These are phyloP conservation scores for Sebastes itinus DNA, from an alignment of 2,797 vertebrate genomes.

Conservation along the genomic window DNA sequence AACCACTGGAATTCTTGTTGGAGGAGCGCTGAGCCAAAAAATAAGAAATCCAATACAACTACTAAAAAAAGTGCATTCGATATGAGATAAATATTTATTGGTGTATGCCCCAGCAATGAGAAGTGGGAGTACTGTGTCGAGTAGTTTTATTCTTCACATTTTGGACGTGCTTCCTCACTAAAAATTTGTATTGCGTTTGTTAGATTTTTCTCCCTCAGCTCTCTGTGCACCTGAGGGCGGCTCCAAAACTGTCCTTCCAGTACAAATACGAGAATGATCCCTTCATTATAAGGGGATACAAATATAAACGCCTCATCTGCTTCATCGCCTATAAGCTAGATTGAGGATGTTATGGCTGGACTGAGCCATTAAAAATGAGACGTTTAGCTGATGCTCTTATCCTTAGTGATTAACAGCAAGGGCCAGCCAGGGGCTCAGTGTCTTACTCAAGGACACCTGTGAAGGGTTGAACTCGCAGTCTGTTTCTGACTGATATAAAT, in stretches of 20 bases:
- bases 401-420: constrained; percentile 39
- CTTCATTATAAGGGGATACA: constrained; percentile 53
- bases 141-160: neutral
- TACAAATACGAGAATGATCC: constrained; percentile 49
- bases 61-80: neutral
- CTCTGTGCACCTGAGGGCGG: constrained; percentile 5
- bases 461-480: constrained; percentile 4
- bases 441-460: constrained; percentile 38
- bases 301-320: constrained; percentile 52
- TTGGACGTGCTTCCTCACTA: neutral
- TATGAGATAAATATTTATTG: constrained; percentile 47
- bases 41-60: constrained; percentile 37
- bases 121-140: neutral
- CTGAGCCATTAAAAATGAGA: constrained; percentile 51
- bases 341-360: constrained; percentile 41
- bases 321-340: constrained; percentile 37
- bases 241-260: constrained; percentile 19
- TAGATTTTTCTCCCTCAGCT: neutral
- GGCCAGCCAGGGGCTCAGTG: neutral
- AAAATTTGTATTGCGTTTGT: constrained; percentile 12
- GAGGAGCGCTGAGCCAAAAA: constrained; percentile 17
- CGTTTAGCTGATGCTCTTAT: constrained; percentile 36
- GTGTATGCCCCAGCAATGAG: constrained; percentile 5
- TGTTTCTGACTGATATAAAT: neutral
- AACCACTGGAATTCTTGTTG: constrained; percentile 2